Base-by-base conservation (phyloP, 2,113 vertebrate species). In the Cheilinus undulatus region DNA sequence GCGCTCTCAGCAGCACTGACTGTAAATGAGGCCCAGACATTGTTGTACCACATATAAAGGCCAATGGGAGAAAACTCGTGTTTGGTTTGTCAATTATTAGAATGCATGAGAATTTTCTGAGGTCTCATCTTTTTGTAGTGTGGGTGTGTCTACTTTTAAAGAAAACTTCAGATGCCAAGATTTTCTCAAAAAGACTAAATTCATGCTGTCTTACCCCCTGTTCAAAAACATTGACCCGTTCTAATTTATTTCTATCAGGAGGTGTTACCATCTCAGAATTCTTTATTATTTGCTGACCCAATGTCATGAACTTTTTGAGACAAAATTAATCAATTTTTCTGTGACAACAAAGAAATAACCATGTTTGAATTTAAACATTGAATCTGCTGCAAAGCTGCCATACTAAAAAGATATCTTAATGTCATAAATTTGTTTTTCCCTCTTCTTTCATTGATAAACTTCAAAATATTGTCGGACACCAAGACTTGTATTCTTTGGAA, bases 11-110 rank as follows among this genome's bases (percentile, higher is more conserved):
- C 42, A 79, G 73, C 60, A 52, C 61, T 38, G 73, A 74, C 50
- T 88, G 72, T 77, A 80, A 82, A 80, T 81, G 53, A 90, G 52
- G 50, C 66, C 58, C 38, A 76, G 57, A 59, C 63, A 73, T 52
- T 64, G 46, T 69, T 75, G 60, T 53, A 73, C 74, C 79, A 80
- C 59, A 67, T 52, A 68, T 51, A 66, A 69, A 65, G 64, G 66
- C 22, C 53, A 50, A 36, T 24, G 34, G 53, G 57, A 57, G 36
- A 57, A 78, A 80, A 43, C 19, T 49, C 61, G 65, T 20, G 26
- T 60, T 82, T 76, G n/a, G n/a, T n/a, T n/a, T n/a, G n/a, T 75
- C 62, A 69, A 63, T 85, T 76, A 50, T 76, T 78, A 61, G 82
- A 87, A 67, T 60, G 40, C 40, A 67, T 12, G 7, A 11, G 24